phyloP scores from a whole-genome alignment of 2,797 vertebrate species.

The Cirrhinus mrigala region DNA sequence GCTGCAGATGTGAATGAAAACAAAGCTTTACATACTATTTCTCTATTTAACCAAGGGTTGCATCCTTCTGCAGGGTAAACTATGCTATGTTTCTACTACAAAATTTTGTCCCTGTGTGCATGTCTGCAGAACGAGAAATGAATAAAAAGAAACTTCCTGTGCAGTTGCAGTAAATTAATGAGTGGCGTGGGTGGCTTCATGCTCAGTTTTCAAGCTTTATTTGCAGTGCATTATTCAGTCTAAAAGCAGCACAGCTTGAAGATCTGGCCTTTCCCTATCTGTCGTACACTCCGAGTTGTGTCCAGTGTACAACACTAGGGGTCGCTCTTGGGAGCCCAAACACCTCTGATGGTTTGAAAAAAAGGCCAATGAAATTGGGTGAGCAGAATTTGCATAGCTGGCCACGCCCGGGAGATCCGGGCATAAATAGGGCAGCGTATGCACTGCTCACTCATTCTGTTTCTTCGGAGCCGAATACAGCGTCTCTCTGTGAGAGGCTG shows the following conservation, averaged over 20 bases:
- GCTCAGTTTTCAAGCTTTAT: conserved; percentile 69
- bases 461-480: no score
- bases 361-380: no score
- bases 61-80: neutral
- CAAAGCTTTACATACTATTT: neutral
- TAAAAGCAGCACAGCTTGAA: conserved; percentile 56
- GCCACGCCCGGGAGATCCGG: no score
- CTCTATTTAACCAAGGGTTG: neutral
- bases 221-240: conserved; percentile 71
- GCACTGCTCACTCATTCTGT: no score
- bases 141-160: neutral
- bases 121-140: conserved; percentile 25
- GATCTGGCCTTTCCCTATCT: conserved; percentile 64
- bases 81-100: no score
- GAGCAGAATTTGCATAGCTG: no score
- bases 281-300: no score
- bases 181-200: conserved; percentile 63
- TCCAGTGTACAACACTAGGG: no score
- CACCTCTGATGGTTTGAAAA: no score
- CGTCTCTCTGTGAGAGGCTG: no score
- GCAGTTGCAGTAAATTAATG: conserved; percentile 53
- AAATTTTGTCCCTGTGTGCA: neutral
- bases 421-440: no score
- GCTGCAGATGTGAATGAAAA: neutral
- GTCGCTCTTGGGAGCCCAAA: no score